Conservation (phyloP, 35 echinoderm and acorn worm genomes). For the Lytechinus pictus region DNA sequence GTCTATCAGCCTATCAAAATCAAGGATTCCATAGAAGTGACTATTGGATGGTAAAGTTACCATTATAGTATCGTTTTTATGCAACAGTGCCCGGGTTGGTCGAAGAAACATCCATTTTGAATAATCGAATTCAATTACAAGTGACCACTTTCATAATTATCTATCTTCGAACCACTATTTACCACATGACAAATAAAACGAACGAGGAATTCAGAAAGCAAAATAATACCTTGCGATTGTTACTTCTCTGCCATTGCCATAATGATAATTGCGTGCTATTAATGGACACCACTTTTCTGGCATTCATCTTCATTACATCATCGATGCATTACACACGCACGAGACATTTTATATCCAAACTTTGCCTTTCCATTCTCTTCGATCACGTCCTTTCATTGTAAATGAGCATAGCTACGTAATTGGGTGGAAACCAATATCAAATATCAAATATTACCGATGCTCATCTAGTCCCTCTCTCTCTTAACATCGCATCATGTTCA, state of each 20-base stretch:
- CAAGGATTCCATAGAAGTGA: no score
- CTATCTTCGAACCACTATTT: background rate
- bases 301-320: background rate
- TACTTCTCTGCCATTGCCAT: no score
- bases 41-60: no score
- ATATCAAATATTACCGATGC: background rate
- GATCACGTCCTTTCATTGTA: background rate
- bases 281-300: background rate
- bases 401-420: slow-evolving; percentile 2
- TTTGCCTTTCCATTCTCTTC: background rate
- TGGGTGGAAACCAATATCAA: background rate
- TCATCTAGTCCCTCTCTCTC: background rate
- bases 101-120: no score
- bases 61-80: background rate
- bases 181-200: background rate
- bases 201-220: background rate
- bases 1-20: no score
- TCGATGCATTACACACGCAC: slow-evolving; percentile 1
- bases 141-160: no score
- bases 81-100: no score
- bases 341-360: background rate
- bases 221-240: background rate
- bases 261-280: no score
- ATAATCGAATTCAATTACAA: no score
- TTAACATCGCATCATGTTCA: background rate